These are phyloP conservation scores for Lepetodrilus schrolli DNA, from an alignment of 2,888 invertebrate genomes.

Conservation along the genomic window DNA sequence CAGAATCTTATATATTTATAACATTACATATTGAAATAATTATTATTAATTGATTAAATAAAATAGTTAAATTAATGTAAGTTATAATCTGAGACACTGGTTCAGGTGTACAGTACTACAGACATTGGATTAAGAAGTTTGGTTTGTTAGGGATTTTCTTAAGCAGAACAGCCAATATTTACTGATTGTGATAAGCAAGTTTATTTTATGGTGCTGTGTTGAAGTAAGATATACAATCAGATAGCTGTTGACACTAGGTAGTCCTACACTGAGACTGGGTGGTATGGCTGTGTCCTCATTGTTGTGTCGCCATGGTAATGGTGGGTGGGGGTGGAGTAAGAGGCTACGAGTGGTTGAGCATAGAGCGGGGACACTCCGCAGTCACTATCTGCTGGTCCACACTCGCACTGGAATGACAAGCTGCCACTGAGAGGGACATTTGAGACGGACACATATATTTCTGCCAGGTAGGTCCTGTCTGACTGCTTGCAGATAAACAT, in stretches of 20 bases:
- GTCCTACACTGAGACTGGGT: not conserved
- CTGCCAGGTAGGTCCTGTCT: not conserved
- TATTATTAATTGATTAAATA: too few relatives aligned
- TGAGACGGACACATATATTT: not conserved
- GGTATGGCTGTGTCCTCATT: not conserved
- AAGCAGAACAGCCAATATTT: slow-evolving; percentile 21
- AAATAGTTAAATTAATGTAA: too few relatives aligned
- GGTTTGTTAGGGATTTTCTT: not conserved
- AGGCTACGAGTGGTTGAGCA: not conserved
- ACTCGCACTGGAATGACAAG: not conserved
- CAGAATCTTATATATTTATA: too few relatives aligned
- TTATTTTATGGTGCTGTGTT: not conserved
- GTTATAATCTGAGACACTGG: too few relatives aligned
- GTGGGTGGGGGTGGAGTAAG: slow-evolving; percentile 9
- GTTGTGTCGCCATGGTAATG: slow-evolving; percentile 14
- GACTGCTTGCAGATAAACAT: not conserved
- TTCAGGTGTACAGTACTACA: not conserved
- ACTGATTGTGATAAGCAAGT: not conserved
- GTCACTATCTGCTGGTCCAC: not conserved
- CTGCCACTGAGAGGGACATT: not conserved
- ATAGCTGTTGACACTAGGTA: slow-evolving; percentile 1
- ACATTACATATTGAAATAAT: too few relatives aligned
- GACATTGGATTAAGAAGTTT: not conserved
- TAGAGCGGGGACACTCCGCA: not conserved
- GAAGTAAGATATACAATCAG: slow-evolving; percentile 8